A percentile compares a stretch with the other conserved stretches of the same genome.
phyloP scores from a whole-genome alignment of 2,113 vertebrate species.

The Archocentrus centrarchus region DNA sequence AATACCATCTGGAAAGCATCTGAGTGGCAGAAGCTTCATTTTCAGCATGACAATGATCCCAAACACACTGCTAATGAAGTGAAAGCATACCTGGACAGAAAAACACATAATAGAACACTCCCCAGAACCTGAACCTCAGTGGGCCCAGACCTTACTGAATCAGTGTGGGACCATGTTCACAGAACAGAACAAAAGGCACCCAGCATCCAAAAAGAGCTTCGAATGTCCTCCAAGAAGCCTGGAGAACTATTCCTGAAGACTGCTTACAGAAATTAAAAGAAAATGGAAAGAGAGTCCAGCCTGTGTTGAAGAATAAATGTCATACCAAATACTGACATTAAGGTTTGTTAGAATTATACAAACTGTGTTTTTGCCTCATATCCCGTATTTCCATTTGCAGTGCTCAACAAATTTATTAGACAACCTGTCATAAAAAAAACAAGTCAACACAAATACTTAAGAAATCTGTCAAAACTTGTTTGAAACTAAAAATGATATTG shows the following conservation, averaged over 20 bases:
- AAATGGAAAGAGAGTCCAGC: not conserved
- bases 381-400: not conserved
- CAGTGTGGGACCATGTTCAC: not conserved
- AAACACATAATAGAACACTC: not conserved
- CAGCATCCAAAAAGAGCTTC: not conserved
- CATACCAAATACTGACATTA: not conserved
- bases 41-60: not conserved
- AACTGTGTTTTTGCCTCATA: not conserved
- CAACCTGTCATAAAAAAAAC: not conserved
- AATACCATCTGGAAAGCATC: not conserved
- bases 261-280: not conserved
- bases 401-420: not conserved
- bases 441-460: not conserved
- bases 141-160: not conserved
- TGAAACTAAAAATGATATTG: not conserved
- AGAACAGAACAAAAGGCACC: not conserved
- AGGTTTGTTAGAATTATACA: not conserved
- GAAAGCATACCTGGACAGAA: not conserved
- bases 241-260: not conserved
- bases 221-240: not conserved
- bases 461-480: not conserved
- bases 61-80: not conserved
- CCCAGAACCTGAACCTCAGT: not conserved
- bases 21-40: rapidly evolving
- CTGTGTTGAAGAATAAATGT: not conserved